A percentile compares a stretch with the other conserved stretches of the same genome.
phyloP scores from a whole-genome alignment of 1,140 invertebrate species.

The Cecropterus lyciades region DNA sequence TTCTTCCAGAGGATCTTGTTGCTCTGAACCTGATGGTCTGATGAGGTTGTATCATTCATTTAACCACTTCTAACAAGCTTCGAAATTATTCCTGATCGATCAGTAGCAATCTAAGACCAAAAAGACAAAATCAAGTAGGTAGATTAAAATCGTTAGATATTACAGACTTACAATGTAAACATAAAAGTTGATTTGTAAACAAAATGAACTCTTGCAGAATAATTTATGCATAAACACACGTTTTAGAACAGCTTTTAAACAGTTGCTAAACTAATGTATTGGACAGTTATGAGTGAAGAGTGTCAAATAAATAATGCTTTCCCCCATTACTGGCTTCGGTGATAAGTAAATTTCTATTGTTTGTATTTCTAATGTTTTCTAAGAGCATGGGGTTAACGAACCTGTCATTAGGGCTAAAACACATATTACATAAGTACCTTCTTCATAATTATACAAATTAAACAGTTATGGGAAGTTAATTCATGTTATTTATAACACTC shows the following conservation, averaged over 20 bases:
- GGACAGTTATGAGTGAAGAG: conserved; percentile 26
- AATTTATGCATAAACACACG: conserved; percentile 14
- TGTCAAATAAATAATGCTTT: conserved; percentile 46
- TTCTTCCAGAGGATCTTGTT: conserved; percentile 26
- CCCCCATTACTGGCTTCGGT: conserved; percentile 35
- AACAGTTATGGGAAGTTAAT: too few relatives aligned
- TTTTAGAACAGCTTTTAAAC: conserved; percentile 10
- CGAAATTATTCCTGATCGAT: conserved; percentile 14
- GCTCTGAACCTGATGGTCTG: conserved; percentile 5
- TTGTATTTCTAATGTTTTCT: conserved; percentile 41
- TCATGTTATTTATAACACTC: too few relatives aligned
- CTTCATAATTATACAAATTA: too few relatives aligned
- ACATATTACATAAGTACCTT: not conserved
- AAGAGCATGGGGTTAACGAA: conserved; percentile 53
- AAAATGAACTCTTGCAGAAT: conserved; percentile 5
- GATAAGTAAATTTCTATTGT: conserved; percentile 45
- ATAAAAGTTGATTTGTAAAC: conserved; percentile 15
- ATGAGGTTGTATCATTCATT: conserved; percentile 31
- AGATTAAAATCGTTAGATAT: not conserved
- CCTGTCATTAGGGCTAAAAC: conserved; percentile 16
- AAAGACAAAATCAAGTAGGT: not conserved
- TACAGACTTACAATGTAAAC: not conserved
- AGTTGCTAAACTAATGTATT: conserved; percentile 25
- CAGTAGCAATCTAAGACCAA: not conserved
- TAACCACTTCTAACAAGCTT: conserved; percentile 27